Evolutionary conservation across 2,797 vertebrate genomes (phyloP), one percentile per base, ranked within the genome.

Genomic region (Hydrolagus colliei): DNA sequence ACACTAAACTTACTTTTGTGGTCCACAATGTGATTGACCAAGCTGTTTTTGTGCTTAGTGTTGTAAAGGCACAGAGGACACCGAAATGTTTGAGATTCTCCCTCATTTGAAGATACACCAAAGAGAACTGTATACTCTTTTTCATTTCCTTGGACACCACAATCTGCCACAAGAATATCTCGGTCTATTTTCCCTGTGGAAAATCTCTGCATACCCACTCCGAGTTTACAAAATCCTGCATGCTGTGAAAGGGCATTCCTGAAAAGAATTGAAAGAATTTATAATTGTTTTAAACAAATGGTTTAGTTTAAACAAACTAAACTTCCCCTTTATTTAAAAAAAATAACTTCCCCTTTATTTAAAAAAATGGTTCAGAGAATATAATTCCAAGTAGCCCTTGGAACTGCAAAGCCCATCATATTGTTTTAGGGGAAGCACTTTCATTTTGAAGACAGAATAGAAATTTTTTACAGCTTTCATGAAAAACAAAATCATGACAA

Each of bases 181-280:
- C 18, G 9, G 35, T 80, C 22, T 27, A 80, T 32, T 27, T 35
- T 80, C 62, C 22, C 67, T 80, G 78, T 10, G 16, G 78, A 35
- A 16, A 0, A 27, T 16, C 13, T 65, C 13, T 65, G 16, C 16
- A 65, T 63, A 80, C 62, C 63, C 1, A 32, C 78, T 35, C 62
- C 35, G 61, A 80, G 63, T 65, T 80, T 16, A 35, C 78, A 80
- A 65, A 79, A n/a, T 79, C 65, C 61, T 32, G 77, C 61, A 65
- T 79, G 62, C 62, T 67, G 78, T 65, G 61, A 79, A 61, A 79
- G 77, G n/a, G 22, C 62, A 80, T 80, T 80, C 32, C 78, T 80
- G 61, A 32, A 67, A 80, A 80, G 32, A 65, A 22, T 67, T 67
- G 9, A 80, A 67, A 65, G 62, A 27, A 80, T 32, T 32, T 18